Conservation (phyloP, 2,797 vertebrate genomes). For the Scleropages formosus region DNA sequence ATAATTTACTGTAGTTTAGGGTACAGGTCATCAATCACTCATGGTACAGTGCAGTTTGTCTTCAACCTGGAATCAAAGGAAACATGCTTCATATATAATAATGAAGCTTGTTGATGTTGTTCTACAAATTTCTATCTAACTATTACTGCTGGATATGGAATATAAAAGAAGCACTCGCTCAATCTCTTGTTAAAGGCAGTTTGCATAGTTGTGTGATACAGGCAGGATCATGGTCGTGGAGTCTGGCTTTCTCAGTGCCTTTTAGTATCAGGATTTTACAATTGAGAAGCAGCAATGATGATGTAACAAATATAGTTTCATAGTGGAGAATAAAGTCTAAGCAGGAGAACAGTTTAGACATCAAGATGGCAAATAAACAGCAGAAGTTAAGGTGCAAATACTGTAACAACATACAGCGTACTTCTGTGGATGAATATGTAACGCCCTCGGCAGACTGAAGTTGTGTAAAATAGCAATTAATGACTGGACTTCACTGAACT, state of each 20-base stretch:
- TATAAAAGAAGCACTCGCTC: not conserved
- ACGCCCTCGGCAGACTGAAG: slow-evolving; percentile 29
- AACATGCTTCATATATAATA: no score
- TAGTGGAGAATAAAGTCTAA: no score
- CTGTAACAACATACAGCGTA: slow-evolving; percentile 38
- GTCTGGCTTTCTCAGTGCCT: slow-evolving; percentile 77
- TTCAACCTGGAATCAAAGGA: no score
- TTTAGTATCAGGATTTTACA: slow-evolving; percentile 69
- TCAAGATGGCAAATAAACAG: slow-evolving; percentile 36
- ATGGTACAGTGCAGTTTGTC: slow-evolving; percentile 17
- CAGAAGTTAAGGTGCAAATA: slow-evolving; percentile 38
- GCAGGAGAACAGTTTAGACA: slow-evolving; percentile 30
- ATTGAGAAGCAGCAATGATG: slow-evolving; percentile 32
- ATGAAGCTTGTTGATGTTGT: not conserved
- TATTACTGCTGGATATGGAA: not conserved
- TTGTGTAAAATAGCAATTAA: slow-evolving; percentile 44
- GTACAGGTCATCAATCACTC: not conserved
- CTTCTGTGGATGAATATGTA: slow-evolving; percentile 40
- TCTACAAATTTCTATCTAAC: not conserved
- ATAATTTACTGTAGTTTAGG: not conserved
- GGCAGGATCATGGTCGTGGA: slow-evolving; percentile 44
- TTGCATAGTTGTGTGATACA: slow-evolving; percentile 13
- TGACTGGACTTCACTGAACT: slow-evolving; percentile 41
- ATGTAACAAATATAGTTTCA: slow-evolving; percentile 7
- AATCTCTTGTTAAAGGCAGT: not conserved